Evolutionary conservation across 2,888 invertebrate species (phyloP), one percentile per base, ranked within the genome.

Genomic region (Latrodectus elegans): DNA sequence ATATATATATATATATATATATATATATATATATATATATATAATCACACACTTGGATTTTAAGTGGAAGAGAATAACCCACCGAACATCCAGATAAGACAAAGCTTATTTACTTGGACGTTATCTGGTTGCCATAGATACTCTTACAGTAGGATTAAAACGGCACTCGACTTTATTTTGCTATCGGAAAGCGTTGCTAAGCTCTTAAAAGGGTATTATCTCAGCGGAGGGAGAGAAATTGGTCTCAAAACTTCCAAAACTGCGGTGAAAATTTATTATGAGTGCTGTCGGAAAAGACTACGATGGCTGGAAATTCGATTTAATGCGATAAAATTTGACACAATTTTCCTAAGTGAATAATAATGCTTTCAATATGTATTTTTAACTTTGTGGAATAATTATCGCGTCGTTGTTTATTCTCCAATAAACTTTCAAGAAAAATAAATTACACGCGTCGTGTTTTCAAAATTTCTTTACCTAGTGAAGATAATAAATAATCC

Each of bases 181-280:
- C 67, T 81, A 81, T 81, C 73, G 67, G 4, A 72, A 81, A 78
- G 73, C 74, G 81, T 73, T 81, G 73, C 81, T 81, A 81, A 81
- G 81, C 81, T 67, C 73, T 81, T 74, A 81, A 81, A 81, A 81
- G 81, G 73, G 81, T 74, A 81, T 81, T 81, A 81, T 73, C 73
- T 26, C 10, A 15, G 60, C n/a, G 38, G 71, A 71, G n/a, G 26
- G 26, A 22, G 15, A 68, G 68, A 68, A 38, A 38, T 38, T 68
- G 68, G 22, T 26, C 26, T 22, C 68, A 68, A 49, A 49, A n/a
- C 51, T n/a, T 49, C 49, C 71, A 38, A 65, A 26, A 65, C 53
- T 65, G 26, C 15, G 38, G 73, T 51, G 38, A 38, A 38, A 38
- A 60, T 70, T 78, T 51, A 70, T 70, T 53, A 70, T 70, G 4